phyloP scores from a whole-genome alignment of 2,113 vertebrate species.

The Chunga burmeisteri region DNA sequence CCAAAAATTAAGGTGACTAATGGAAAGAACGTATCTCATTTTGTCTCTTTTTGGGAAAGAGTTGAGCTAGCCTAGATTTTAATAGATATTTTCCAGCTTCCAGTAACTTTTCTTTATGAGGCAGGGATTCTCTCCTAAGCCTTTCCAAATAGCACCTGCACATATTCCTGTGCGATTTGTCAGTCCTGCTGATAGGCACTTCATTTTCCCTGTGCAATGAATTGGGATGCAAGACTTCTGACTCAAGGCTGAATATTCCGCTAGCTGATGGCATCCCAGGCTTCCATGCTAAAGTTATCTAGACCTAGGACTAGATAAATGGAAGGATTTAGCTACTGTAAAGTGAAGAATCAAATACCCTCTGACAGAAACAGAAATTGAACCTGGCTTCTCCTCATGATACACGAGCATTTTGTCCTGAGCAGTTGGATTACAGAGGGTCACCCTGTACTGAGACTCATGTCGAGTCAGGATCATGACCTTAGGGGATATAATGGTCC shows the following conservation, averaged over 20 bases:
- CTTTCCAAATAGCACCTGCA: background rate
- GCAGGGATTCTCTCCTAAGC: background rate
- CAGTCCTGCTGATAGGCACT: background rate
- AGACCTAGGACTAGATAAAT: background rate
- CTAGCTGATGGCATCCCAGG: background rate
- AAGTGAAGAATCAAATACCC: background rate
- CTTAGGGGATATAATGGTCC: background rate
- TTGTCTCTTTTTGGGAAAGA: background rate
- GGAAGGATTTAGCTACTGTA: background rate
- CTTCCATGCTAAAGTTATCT: background rate
- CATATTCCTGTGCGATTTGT: background rate
- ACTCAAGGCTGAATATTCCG: background rate
- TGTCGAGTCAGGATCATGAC: background rate
- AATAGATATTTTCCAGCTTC: background rate
- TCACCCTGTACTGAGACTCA: background rate
- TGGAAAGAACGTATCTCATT: background rate
- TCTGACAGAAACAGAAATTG: background rate
- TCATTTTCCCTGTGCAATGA: background rate
- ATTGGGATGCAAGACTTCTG: background rate
- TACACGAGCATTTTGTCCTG: accelerated
- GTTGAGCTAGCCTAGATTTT: background rate
- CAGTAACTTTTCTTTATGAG: background rate
- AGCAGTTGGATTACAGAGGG: background rate
- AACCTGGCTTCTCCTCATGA: background rate
- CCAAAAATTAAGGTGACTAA: conserved; percentile 21